phyloP scores from a whole-genome alignment of 2,888 invertebrate genomes.

The Acleris emargana region DNA sequence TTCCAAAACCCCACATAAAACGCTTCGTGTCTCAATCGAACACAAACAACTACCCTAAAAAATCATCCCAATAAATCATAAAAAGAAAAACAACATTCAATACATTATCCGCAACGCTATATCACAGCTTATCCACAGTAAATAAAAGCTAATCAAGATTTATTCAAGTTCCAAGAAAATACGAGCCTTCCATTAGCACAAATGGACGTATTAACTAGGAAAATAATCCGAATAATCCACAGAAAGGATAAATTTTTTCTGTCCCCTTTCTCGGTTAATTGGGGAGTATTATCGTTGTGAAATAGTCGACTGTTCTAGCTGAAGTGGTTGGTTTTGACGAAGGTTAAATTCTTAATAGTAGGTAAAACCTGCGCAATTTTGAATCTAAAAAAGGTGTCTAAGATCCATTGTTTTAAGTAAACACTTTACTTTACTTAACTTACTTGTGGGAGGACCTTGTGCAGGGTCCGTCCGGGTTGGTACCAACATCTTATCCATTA shows the following conservation, averaged over 20 bases:
- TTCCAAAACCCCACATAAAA: background rate
- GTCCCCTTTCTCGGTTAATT: slow-evolving; percentile 12
- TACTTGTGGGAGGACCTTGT: no score
- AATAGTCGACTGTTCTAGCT: background rate
- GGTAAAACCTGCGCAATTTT: no score
- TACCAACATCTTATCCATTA: no score
- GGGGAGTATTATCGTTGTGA: slow-evolving; percentile 7
- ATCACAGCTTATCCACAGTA: slow-evolving; percentile 33
- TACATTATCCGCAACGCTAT: slow-evolving; percentile 28
- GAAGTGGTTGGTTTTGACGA: background rate
- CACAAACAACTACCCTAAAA: slow-evolving; percentile 8
- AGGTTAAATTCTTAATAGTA: background rate
- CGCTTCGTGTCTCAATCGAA: background rate
- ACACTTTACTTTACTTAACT: no score
- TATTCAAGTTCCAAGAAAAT: slow-evolving; percentile 42
- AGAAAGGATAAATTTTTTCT: slow-evolving; percentile 25
- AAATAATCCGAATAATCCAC: slow-evolving; percentile 47
- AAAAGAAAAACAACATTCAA: slow-evolving; percentile 33
- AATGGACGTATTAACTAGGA: slow-evolving; percentile 49
- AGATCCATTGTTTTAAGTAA: no score
- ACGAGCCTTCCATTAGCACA: slow-evolving; percentile 46
- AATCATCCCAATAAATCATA: slow-evolving; percentile 18
- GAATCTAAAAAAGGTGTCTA: no score
- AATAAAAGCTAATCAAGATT: slow-evolving; percentile 45
- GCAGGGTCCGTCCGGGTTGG: no score